Evolutionary conservation across 1,140 invertebrate species (phyloP).

Genomic region (Harlomillsia oculata): DNA sequence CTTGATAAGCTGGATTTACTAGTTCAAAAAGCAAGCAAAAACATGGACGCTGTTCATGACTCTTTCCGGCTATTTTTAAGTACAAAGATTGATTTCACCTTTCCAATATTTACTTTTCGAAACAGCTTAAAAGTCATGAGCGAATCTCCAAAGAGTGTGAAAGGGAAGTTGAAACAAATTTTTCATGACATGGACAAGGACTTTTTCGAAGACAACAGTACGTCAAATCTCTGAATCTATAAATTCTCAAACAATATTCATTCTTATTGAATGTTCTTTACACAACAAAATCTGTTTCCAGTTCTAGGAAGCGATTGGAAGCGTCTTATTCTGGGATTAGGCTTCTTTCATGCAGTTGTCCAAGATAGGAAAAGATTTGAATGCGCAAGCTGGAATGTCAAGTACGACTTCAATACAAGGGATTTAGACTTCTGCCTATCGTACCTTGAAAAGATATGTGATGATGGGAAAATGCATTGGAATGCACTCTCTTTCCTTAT

Average conservation of each 20-base stretch:
- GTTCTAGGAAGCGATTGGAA: constrained; percentile 62
- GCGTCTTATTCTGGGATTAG: constrained; percentile 48
- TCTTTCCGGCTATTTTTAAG: constrained; percentile 77
- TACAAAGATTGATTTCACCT: constrained; percentile 72
- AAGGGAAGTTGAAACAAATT: constrained; percentile 63
- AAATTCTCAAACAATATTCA: neutral
- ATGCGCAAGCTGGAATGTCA: constrained; percentile 80
- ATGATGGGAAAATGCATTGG: constrained; percentile 63
- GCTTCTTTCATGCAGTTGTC: constrained; percentile 70
- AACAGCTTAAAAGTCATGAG: constrained; percentile 89
- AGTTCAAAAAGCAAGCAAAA: constrained; percentile 57
- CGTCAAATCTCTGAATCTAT: constrained; percentile 29
- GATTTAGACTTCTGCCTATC: constrained; percentile 78
- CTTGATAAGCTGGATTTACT: constrained; percentile 65
- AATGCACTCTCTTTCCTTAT: constrained; percentile 77
- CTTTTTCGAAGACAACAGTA: constrained; percentile 71
- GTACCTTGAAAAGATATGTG: constrained; percentile 73
- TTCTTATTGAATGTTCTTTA: neutral
- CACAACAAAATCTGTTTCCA: constrained; percentile 39
- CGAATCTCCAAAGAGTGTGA: constrained; percentile 77
- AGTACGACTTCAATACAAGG: constrained; percentile 80
- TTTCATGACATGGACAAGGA: constrained; percentile 64
- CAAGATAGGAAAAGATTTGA: constrained; percentile 85
- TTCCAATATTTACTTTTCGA: constrained; percentile 80
- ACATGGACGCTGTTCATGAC: constrained; percentile 49